Evolutionary conservation across 1,140 invertebrate genomes (phyloP).

Genomic region (Chrysopa pallens): DNA sequence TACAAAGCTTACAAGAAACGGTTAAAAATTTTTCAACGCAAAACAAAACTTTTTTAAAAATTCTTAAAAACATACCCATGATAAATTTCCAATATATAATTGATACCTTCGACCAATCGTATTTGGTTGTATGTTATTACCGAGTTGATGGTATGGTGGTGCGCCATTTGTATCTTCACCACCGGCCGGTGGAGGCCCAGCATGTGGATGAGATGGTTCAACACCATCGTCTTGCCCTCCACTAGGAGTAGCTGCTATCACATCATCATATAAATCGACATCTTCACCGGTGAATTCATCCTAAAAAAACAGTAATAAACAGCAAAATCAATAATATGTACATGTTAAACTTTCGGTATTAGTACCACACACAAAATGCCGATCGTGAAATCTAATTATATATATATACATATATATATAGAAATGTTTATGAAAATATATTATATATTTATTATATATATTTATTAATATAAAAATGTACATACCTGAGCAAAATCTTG

Average conservation of each 20-base stretch:
- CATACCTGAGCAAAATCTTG: constrained; percentile 80
- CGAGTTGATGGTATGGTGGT: constrained; percentile 39
- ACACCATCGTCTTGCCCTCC: constrained; percentile 28
- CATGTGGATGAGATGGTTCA: constrained; percentile 21
- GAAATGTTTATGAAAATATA: background rate
- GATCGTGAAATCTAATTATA: background rate
- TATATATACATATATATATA: background rate
- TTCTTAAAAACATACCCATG: constrained; percentile 60
- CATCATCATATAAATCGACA: constrained; percentile 93
- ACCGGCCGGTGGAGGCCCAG: constrained; percentile 16
- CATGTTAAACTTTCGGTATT: too few relatives aligned
- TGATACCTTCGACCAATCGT: constrained; percentile 62
- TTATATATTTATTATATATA: background rate
- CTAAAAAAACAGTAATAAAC: constrained; percentile 25
- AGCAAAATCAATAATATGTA: too few relatives aligned
- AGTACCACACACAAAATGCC: too few relatives aligned
- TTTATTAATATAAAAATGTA: constrained; percentile 7
- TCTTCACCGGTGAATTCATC: constrained; percentile 72
- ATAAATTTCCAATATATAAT: constrained; percentile 90
- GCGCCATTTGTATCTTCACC: constrained; percentile 51
- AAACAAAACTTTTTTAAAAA: constrained; percentile 1
- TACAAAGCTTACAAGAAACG: constrained; percentile 1
- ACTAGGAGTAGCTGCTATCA: constrained; percentile 59
- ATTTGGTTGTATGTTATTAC: constrained; percentile 49
- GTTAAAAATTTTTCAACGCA: background rate